These are phyloP conservation scores for Rhinogobius similis DNA, from an alignment of 2,113 vertebrate genomes.

Conservation along the genomic window DNA sequence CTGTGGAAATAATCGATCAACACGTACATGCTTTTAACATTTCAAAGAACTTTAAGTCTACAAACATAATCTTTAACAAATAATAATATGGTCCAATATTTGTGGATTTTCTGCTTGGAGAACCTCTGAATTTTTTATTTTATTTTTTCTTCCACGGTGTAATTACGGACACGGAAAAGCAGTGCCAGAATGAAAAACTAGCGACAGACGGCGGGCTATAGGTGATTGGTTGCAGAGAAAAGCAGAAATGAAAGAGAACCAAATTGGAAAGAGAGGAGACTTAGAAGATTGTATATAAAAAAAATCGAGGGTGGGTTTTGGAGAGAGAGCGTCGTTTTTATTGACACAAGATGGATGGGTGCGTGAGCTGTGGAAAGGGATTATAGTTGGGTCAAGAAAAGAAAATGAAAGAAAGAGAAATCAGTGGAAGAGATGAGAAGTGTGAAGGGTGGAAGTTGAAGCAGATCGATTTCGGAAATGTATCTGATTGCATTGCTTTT, in stretches of 20 bases:
- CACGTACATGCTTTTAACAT: background rate
- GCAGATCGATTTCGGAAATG: background rate
- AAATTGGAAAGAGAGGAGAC: constrained; percentile 19
- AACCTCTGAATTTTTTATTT: background rate
- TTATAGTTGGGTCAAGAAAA: constrained; percentile 10
- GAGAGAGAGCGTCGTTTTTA: constrained; percentile 11
- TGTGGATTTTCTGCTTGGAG: background rate
- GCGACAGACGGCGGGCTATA: background rate
- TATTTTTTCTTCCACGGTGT: constrained; percentile 9
- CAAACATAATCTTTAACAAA: background rate
- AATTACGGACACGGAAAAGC: constrained; percentile 40
- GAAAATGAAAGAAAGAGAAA: constrained; percentile 25
- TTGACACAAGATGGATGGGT: constrained; percentile 41
- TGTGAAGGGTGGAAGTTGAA: constrained; percentile 54
- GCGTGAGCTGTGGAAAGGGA: constrained; percentile 17
- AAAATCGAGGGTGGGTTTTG: constrained; percentile 7
- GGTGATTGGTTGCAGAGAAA: constrained; percentile 40
- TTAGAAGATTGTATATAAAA: constrained; percentile 13
- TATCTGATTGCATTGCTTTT: background rate
- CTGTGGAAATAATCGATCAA: too few species aligned
- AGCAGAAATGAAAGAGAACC: constrained; percentile 24
- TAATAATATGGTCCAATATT: background rate
- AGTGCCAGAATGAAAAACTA: constrained; percentile 35
- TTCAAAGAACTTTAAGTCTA: background rate
- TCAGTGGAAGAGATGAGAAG: constrained; percentile 41